These are phyloP conservation scores for Rhinoptilus africanus DNA, from an alignment of 2,113 vertebrate genomes.

Conservation along the genomic window DNA sequence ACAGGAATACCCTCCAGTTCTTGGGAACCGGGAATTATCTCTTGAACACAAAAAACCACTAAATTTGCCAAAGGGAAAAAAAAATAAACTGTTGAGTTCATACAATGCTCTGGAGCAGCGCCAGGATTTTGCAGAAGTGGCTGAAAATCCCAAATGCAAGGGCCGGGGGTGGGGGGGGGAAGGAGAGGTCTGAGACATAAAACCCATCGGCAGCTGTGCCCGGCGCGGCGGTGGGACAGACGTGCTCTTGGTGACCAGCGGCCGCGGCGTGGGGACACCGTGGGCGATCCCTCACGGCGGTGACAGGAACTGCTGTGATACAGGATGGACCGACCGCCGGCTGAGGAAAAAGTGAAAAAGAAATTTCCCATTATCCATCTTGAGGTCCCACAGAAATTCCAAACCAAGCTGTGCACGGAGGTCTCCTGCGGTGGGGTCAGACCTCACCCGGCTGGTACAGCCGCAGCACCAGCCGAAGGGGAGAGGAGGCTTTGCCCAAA, in stretches of 20 bases:
- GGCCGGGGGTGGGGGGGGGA: rapidly evolving
- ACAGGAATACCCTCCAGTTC: rapidly evolving
- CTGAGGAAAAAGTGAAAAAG: neutral
- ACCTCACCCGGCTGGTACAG: neutral
- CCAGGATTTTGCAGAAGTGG: neutral
- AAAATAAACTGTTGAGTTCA: neutral
- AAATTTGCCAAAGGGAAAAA: neutral
- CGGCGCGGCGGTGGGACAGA: neutral
- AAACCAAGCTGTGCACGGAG: neutral
- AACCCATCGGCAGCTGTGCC: neutral
- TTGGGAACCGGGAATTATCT: neutral
- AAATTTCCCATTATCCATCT: neutral
- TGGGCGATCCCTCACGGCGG: rapidly evolving
- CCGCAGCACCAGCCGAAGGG: neutral
- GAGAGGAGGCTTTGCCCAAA: neutral
- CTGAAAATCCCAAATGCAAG: neutral
- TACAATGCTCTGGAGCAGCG: neutral
- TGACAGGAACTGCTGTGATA: neutral
- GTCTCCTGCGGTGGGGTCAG: neutral
- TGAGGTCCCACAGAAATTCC: neutral
- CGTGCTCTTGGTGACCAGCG: rapidly evolving
- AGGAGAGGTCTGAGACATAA: neutral
- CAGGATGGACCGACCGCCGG: rapidly evolving
- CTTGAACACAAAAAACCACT: neutral
- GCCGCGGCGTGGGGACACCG: rapidly evolving